Base-by-base conservation (phyloP, 2,888 invertebrate species). In the Phengaris alcon region DNA sequence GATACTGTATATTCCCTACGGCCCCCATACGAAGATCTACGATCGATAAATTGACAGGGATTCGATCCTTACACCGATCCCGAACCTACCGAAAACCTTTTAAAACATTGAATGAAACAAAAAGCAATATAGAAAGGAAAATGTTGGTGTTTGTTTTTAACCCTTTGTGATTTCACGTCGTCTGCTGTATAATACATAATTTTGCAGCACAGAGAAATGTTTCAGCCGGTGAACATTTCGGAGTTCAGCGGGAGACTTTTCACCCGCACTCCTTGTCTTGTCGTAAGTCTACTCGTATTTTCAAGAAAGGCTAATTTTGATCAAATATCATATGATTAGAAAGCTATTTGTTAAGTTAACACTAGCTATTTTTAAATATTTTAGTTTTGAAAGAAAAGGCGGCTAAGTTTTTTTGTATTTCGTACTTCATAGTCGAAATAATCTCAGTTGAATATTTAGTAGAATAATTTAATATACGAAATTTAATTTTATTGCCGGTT, bases 101-200 rank as follows among this genome's bases (percentile, higher is more conserved):
- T 59, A 35, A 22, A 22, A 59, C 22, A 22, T 59, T 59, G 35
- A 59, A 59, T 59, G 59, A 59, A 59, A 59, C 22, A 59, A 59
- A 59, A 59, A 59, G 59, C 59, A 59, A 59, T 59, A 59, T 59
- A 59, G 22, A 59, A 59, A 59, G 59, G 22, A 22, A 57, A 59
- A 59, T 22, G 22, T 59, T 10, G 22, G 22, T 35, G 59, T 59
- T 59, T 59, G 59, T 59, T 59, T 59, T 22, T 35, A 59, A 59
- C 59, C 59, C 59, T 59, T 59, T 59, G 59, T 22, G 59, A 59
- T 35, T 59, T 7, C 22, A 10, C 59, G 22, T 9, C 59, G 22
- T 22, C 59, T 22, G 59, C 59, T 59, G 59, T 59, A 59, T 59
- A 59, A 59, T 59, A 59, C 59, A 59, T 59, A 59, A 59, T 59